Base-by-base conservation (phyloP, 2,797 vertebrate species). In the Sphenodon punctatus region DNA sequence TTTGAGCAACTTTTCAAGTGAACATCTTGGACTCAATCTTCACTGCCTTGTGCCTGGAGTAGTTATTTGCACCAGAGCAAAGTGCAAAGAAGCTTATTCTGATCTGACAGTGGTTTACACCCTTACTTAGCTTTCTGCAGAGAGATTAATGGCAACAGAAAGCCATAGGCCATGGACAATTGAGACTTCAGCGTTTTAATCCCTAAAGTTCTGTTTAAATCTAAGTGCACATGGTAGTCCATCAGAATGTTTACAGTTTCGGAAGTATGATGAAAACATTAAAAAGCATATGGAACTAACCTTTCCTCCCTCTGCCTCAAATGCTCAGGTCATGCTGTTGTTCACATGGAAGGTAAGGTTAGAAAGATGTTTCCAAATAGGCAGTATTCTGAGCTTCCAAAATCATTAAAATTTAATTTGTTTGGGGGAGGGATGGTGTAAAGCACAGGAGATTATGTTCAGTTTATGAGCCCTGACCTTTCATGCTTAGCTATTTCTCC, bases 401-500 rank as follows among this genome's bases (percentile, higher is more conserved):
- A 90, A 88, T 88, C 91, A 92, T 93, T 95, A 94, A 96, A 95
- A 94, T 85, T 94, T 95, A 94, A 92, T 94, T 94, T 91, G 90
- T 94, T 89, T 78, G 77, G 69, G 38, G 75, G 71, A 85, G 90
- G 48, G 63, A 69, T 83, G 69, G 59, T 1, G 60, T 78, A 90
- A 93, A 95, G 90, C 88, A 93, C 90, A 92, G 82, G 85, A 94
- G 91, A 95, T 95, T 94, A 95, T 88, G 76, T 89, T 94, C 88
- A 83, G 84, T 94, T 95, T 95, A 93, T 94, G 92, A 94, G 78
- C 81, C 82, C 61, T 93, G 95, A 96, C 93, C 92, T 92, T 94
- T 93, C 85, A 75, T 82, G 87, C 90, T 93, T 92, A 92, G 83
- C 92, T 84, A 86, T 90, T 94, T 93, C 91, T 92, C 82, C 43